phyloP scores from a whole-genome alignment of 2,797 vertebrate genomes.

The Pseudomugil tenellus region DNA sequence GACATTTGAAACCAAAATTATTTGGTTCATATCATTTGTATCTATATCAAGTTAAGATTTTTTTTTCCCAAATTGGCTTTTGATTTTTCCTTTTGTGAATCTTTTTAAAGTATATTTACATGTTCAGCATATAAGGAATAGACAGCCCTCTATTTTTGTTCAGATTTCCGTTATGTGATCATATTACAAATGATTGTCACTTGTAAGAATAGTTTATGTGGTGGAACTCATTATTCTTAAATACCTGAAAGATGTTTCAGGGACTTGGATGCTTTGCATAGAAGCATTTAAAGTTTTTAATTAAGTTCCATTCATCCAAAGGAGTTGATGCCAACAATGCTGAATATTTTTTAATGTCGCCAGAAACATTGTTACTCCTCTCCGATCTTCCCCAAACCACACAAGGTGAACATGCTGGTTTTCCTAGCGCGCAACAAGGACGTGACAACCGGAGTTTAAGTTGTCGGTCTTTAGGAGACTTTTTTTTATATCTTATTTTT shows the following conservation, averaged over 20 bases:
- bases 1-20: too few relatives aligned
- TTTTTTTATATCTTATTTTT: too few relatives aligned
- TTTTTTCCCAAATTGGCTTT: neutral
- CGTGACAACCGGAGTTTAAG: too few relatives aligned
- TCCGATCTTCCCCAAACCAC: too few relatives aligned
- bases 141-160: neutral
- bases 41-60: too few relatives aligned
- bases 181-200: neutral
- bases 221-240: neutral
- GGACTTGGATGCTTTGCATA: neutral
- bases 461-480: too few relatives aligned
- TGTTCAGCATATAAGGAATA: neutral
- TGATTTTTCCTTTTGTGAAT: too few relatives aligned
- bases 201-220: neutral
- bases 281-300: neutral
- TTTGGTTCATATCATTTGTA: too few relatives aligned
- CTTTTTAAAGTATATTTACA: neutral
- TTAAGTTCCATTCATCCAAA: neutral
- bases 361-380: too few relatives aligned
- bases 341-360: too few relatives aligned
- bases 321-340: neutral
- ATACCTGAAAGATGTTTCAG: neutral
- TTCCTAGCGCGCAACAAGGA: too few relatives aligned
- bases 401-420: too few relatives aligned
- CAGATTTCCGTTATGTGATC: neutral